phyloP scores from a whole-genome alignment of 2,113 vertebrate species.

The Gnathonemus echidnorhynchus region DNA sequence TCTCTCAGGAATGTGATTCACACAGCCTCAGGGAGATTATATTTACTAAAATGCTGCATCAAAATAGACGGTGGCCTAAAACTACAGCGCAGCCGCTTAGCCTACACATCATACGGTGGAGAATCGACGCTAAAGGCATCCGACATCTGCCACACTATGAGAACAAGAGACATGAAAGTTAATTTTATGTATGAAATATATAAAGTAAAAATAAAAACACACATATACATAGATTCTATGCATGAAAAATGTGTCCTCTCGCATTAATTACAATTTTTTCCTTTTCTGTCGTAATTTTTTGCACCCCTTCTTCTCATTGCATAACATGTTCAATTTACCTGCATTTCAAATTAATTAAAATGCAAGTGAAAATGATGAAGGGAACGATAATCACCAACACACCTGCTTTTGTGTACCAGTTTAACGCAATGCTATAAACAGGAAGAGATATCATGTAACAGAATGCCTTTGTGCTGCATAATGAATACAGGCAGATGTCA shows the following conservation, averaged over 20 bases:
- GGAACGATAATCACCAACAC: neutral
- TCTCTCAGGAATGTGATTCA: neutral
- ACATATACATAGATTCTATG: neutral
- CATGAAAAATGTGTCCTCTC: neutral
- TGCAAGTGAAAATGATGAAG: neutral
- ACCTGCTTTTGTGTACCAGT: neutral
- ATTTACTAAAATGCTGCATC: neutral
- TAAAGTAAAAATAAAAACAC: neutral
- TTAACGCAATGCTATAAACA: neutral
- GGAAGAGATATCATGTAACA: too few relatives aligned
- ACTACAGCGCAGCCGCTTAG: neutral
- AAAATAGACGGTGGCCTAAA: neutral
- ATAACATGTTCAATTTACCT: neutral
- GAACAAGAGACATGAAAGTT: neutral
- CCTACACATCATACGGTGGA: neutral
- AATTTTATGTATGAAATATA: neutral
- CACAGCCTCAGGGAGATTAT: neutral
- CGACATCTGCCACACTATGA: neutral
- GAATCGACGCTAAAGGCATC: neutral
- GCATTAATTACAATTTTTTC: neutral
- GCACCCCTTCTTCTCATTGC: neutral
- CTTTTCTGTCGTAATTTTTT: neutral
- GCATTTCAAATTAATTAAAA: neutral
- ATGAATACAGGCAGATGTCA: conserved; percentile 10
- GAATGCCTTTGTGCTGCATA: conserved; percentile 27